Percentiles rank a stretch among this genome's conserved stretches.
Conservation (phyloP, 2,888 invertebrate genomes). For the Chorisops tibialis region DNA sequence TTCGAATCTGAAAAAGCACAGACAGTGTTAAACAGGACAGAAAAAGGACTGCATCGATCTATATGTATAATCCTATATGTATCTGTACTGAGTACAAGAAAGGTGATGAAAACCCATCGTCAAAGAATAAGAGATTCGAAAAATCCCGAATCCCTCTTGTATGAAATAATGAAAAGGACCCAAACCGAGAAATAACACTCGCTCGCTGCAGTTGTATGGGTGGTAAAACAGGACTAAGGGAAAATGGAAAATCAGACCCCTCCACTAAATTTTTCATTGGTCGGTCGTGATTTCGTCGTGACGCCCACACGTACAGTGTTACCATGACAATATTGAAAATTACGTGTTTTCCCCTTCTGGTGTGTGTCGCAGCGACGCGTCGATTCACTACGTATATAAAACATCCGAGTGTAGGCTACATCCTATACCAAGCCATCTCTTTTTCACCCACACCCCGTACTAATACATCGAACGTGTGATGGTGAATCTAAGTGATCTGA, state of each 20-base stretch:
- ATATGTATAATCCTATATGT: no score
- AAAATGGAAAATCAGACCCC: conserved; percentile 51
- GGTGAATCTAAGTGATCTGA: conserved; percentile 3
- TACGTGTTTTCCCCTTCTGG: conserved; percentile 25
- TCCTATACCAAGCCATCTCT: no score
- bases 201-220: conserved; percentile 4
- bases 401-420: no score
- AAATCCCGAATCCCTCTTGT: conserved; percentile 12
- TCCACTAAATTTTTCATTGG: conserved; percentile 55
- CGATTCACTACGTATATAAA: no score
- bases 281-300: conserved; percentile 52
- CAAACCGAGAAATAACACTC: no score
- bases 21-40: neutral
- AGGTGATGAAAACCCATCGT: neutral
- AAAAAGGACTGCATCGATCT: no score
- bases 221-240: neutral
- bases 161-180: conserved; percentile 13
- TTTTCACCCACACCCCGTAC: neutral
- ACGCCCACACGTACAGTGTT: conserved; percentile 35
- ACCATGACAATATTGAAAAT: conserved; percentile 33
- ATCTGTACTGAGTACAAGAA: neutral
- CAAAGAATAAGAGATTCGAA: neutral
- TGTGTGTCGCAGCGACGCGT: neutral
- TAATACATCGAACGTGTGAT: neutral
- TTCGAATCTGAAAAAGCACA: neutral